These are phyloP conservation scores for Phylloscopus trochiloides DNA, from an alignment of 2,113 vertebrate genomes.

Conservation along the genomic window DNA sequence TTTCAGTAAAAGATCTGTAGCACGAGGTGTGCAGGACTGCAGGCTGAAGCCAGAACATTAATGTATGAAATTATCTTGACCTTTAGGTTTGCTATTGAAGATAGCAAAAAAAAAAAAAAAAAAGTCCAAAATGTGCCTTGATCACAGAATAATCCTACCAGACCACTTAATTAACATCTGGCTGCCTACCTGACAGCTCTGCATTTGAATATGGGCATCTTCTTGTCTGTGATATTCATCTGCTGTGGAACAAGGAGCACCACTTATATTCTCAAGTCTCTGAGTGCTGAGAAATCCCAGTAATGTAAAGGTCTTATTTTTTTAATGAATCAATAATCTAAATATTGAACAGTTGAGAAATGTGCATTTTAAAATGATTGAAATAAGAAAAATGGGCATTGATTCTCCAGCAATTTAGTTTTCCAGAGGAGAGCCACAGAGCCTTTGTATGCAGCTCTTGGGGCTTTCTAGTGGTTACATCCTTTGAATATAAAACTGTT, in stretches of 20 bases:
- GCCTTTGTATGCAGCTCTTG: conserved; percentile 27
- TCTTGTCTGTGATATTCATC: neutral
- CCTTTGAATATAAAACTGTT: conserved; percentile 39
- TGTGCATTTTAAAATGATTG: neutral
- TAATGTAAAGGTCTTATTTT: neutral
- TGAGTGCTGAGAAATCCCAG: neutral
- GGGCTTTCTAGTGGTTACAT: neutral
- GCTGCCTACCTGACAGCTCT: neutral
- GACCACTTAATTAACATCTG: neutral
- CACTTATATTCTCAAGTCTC: neutral
- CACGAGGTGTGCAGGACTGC: neutral
- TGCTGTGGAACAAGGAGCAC: neutral
- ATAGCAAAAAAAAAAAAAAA: neutral
- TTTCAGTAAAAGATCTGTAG: neutral
- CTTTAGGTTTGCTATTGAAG: neutral
- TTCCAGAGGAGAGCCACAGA: neutral
- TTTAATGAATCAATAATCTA: neutral
- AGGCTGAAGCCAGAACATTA: neutral
- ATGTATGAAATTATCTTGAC: neutral
- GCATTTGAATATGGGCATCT: neutral
- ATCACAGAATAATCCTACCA: neutral
- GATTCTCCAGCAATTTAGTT: conserved; percentile 7
- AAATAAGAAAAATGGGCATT: conserved; percentile 18
- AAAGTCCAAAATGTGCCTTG: neutral
- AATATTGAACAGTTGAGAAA: conserved; percentile 28